Conservation (phyloP, 2,888 invertebrate genomes). For the Drosophila histrio region DNA sequence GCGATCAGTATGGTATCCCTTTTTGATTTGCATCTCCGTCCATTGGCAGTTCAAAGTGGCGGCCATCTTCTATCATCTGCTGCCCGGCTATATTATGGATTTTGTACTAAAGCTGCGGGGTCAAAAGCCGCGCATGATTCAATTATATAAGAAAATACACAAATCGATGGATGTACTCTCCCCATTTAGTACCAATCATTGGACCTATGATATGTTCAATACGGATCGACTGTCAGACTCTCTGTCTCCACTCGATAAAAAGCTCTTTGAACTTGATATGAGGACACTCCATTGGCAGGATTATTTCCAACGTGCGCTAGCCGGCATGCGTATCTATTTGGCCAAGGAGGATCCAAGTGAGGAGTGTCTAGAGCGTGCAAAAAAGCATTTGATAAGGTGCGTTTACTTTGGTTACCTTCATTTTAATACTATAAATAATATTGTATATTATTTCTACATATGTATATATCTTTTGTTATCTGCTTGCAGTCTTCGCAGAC, state of each 20-base stretch:
- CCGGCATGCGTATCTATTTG: slow-evolving; percentile 90
- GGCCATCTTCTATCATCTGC: slow-evolving; percentile 86
- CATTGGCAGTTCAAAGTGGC: slow-evolving; percentile 83
- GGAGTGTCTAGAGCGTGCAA: slow-evolving; percentile 87
- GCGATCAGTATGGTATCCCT: slow-evolving; percentile 89
- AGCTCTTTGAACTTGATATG: slow-evolving; percentile 90
- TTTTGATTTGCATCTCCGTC: slow-evolving; percentile 84
- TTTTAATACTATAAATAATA: no score
- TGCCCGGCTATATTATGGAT: slow-evolving; percentile 88
- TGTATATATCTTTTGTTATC: background rate
- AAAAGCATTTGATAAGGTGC: slow-evolving; percentile 87
- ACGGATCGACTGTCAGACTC: slow-evolving; percentile 83
- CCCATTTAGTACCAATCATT: slow-evolving; percentile 90
- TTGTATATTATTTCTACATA: no score
- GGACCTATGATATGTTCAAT: slow-evolving; percentile 89
- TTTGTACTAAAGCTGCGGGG: slow-evolving; percentile 68
- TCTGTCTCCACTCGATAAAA: slow-evolving; percentile 83
- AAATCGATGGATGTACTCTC: slow-evolving; percentile 89
- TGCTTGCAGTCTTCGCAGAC: slow-evolving; percentile 58
- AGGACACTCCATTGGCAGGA: slow-evolving; percentile 88
- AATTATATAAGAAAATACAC: slow-evolving; percentile 91
- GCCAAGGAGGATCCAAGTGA: slow-evolving; percentile 89
- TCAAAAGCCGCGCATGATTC: slow-evolving; percentile 85
- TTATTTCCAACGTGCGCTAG: slow-evolving; percentile 85
- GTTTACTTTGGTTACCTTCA: no score